Percentiles rank a stretch among this genome's conserved stretches.
These are phyloP conservation scores for Pocillopora grandis DNA, from an alignment of 92 coral and sea anemone genomes.

Conservation along the genomic window DNA sequence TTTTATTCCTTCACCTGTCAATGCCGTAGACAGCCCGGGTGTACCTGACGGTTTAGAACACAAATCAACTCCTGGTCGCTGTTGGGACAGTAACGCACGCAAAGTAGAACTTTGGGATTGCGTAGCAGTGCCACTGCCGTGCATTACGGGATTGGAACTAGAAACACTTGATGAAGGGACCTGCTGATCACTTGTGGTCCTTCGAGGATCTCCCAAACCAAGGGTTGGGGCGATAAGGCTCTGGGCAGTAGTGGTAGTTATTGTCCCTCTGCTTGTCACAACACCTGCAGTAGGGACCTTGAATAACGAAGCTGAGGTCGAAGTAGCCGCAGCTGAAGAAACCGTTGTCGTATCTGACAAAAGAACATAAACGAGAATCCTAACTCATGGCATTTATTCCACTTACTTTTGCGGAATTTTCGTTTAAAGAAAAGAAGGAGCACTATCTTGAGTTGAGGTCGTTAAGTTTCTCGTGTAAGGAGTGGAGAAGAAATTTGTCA, in stretches of 20 bases:
- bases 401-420: no score
- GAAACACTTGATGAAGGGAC: background rate
- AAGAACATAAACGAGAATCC: background rate
- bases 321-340: background rate
- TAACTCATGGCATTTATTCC: no score
- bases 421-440: no score
- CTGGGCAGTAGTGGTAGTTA: conserved; percentile 28
- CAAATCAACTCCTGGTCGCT: background rate
- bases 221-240: conserved; percentile 24
- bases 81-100: conserved; percentile 9
- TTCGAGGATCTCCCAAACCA: conserved; percentile 22
- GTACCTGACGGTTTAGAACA: background rate
- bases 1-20: background rate
- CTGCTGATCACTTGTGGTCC: conserved; percentile 4
- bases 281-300: conserved; percentile 23
- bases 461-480: no score
- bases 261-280: conserved; percentile 9
- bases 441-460: no score
- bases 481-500: no score
- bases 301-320: conserved; percentile 5
- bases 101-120: conserved; percentile 12
- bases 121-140: background rate
- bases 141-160: background rate
- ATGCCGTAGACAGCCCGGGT: background rate
- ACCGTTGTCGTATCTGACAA: background rate